Conservation (phyloP, 2,888 invertebrate genomes). For the Megalurothrips usitatus region DNA sequence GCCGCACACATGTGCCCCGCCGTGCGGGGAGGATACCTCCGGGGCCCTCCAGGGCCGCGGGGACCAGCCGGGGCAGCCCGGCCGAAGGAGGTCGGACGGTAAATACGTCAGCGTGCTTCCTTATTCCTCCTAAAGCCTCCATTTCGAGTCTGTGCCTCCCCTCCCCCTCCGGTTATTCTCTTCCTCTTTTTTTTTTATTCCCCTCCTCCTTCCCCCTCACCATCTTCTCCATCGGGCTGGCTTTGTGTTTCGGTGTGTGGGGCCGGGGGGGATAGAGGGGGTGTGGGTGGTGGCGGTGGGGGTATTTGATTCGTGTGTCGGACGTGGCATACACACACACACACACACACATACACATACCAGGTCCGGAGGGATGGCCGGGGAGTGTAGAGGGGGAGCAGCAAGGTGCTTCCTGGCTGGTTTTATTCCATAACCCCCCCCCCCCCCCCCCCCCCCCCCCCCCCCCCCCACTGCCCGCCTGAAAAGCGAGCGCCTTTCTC, state of each 20-base stretch:
- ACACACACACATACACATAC: too few species aligned
- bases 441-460: too few species aligned
- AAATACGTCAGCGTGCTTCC: background rate
- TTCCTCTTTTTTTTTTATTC: background rate
- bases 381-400: background rate
- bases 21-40: too few species aligned
- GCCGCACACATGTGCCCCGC: too few species aligned
- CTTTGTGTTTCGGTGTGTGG: background rate
- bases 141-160: background rate
- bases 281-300: background rate
- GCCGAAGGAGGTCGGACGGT: too few species aligned
- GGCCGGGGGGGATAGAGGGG: background rate
- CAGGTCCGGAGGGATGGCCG: too few species aligned
- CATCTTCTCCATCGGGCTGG: background rate
- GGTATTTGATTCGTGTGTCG: background rate
- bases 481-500: too few species aligned
- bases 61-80: too few species aligned
- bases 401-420: too few species aligned
- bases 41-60: too few species aligned
- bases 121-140: background rate
- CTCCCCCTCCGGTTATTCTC: background rate
- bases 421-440: background rate
- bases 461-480: too few species aligned
- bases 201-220: background rate
- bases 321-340: background rate